Base-by-base conservation (phyloP, 1,140 invertebrate species). In the Polypedilum vanderplanki region DNA sequence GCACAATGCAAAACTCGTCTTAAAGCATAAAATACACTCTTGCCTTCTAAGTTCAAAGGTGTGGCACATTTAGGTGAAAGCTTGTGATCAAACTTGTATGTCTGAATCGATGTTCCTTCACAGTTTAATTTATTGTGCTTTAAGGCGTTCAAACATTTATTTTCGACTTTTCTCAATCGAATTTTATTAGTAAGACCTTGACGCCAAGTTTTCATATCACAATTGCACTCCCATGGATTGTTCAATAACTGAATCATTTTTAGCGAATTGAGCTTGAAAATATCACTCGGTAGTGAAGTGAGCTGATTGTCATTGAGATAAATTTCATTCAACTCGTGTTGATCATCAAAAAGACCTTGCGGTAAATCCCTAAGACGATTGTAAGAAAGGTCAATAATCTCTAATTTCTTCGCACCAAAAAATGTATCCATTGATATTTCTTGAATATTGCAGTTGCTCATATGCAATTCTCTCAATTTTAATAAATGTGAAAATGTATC, bases 141-240 rank as follows among this genome's bases (percentile, higher is more conserved):
- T 82, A 84, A 40, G 83, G 80, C 79, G 85, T 84, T 1, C 75
- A 74, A 40, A 73, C 12, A 73, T 75, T 46, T 75, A 40, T 41
- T 33, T 20, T 70, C 22, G 8, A 40, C 57, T 75, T 15, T 75
- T 3, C 74, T 73, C 10, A 75, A 76, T 2, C 77, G 77, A 15
- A 85, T 79, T 77, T 83, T 81, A 77, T 87, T 87, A 0, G 84
- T 83, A 17, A 85, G 77, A 40, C 82, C 81, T 64, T 86, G 84
- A 78, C 88, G 85, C 89, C 89, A 90, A 57, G 84, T 84, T 73
- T 78, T 80, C 88, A 91, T 89, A 1, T 84, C 81, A 78, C 90
- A 91, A 46, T 84, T 85, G 78, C 90, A 91, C 76, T 90, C 85
- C 90, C 89, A 90, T 9, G 88, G 89, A 83, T 91, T 91, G 8